These are phyloP conservation scores for Heliconius cydno DNA, from an alignment of 2,888 invertebrate genomes.

Conservation along the genomic window DNA sequence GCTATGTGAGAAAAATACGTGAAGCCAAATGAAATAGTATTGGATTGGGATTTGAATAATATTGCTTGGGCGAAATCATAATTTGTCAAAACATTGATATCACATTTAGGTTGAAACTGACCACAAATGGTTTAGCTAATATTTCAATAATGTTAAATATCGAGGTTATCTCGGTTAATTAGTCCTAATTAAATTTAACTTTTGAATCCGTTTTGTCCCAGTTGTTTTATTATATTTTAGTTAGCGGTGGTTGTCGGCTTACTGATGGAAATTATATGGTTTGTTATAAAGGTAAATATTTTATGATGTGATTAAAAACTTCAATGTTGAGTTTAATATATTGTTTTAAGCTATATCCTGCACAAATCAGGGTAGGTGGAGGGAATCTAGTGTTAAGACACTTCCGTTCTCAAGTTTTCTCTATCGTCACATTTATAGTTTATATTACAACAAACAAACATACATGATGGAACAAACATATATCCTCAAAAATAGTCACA, in stretches of 20 bases:
- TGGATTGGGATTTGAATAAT: not conserved
- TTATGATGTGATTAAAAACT: too few species aligned
- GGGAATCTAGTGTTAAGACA: not conserved
- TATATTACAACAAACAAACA: too few species aligned
- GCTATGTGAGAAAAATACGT: too few species aligned
- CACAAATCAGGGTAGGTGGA: too few species aligned
- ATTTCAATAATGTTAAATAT: constrained; percentile 11
- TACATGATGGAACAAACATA: too few species aligned
- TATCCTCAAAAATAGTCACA: too few species aligned
- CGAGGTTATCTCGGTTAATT: constrained; percentile 14
- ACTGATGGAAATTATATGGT: not conserved
- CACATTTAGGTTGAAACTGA: constrained; percentile 1
- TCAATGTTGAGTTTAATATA: too few species aligned
- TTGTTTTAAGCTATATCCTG: too few species aligned
- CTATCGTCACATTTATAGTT: too few species aligned
- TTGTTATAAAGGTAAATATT: not conserved
- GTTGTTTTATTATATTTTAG: not conserved
- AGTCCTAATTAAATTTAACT: constrained; percentile 7
- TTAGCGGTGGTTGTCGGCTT: not conserved
- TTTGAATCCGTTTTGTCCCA: not conserved
- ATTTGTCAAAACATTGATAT: not conserved
- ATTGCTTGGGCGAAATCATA: not conserved
- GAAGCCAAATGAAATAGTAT: not conserved
- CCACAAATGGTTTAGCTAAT: constrained; percentile 11
- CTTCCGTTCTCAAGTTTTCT: not conserved